These are phyloP conservation scores for Eriocheir sinensis DNA, from an alignment of 1,140 invertebrate genomes.

Conservation along the genomic window DNA sequence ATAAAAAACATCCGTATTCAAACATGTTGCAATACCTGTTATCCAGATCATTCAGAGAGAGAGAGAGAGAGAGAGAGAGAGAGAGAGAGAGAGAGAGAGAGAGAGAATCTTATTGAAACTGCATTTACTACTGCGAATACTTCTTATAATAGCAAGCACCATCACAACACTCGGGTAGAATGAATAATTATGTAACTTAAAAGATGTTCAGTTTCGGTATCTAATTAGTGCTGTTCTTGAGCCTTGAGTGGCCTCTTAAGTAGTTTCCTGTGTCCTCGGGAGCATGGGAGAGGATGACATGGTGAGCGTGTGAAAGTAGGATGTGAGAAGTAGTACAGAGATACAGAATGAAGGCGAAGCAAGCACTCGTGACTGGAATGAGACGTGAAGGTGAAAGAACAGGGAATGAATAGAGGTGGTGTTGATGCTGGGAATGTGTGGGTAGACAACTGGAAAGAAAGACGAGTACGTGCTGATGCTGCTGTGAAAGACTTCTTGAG, in stretches of 20 bases:
- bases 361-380: not conserved
- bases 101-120: not conserved
- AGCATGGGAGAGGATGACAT: not conserved
- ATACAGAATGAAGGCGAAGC: not conserved
- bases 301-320: not conserved
- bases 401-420: constrained; percentile 10
- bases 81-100: constrained; percentile 22
- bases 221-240: too few species aligned
- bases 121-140: not conserved
- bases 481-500: not conserved
- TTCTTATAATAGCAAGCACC: not conserved
- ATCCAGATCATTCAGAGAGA: not conserved
- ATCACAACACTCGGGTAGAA: not conserved
- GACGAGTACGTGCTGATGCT: not conserved
- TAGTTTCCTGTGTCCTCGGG: not conserved
- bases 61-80: constrained; percentile 22
- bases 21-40: not conserved
- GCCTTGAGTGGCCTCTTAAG: too few species aligned
- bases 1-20: not conserved
- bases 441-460: not conserved
- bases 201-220: too few species aligned
- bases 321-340: not conserved
- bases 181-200: not conserved
- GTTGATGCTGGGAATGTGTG: too few species aligned
- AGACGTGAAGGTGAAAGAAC: not conserved